Percentiles rank a stretch among this genome's conserved stretches.
Conservation (phyloP, 2,888 invertebrate species). For the Myopa tessellatipennis region DNA sequence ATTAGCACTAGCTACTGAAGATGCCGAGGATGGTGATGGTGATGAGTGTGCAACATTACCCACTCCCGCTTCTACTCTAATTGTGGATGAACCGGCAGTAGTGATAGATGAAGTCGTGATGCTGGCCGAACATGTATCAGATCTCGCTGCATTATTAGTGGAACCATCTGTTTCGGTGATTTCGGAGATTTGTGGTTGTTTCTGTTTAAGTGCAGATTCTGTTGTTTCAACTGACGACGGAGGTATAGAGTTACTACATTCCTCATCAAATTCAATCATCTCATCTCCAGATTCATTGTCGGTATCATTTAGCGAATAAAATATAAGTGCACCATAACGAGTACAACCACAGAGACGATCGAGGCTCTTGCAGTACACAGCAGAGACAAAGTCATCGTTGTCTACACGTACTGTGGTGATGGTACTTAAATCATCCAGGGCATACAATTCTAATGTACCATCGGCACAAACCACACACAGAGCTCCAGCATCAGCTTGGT, state of each 20-base stretch:
- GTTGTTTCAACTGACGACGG: neutral
- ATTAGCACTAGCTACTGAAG: slow-evolving; percentile 54
- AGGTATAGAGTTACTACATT: slow-evolving; percentile 61
- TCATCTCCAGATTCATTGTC: slow-evolving; percentile 80
- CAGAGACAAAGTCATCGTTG: slow-evolving; percentile 81
- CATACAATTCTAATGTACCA: slow-evolving; percentile 79
- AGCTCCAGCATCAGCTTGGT: slow-evolving; percentile 70
- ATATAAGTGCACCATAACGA: slow-evolving; percentile 82
- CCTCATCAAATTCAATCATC: slow-evolving; percentile 76
- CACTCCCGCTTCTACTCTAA: slow-evolving; percentile 44
- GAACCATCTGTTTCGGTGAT: slow-evolving; percentile 59
- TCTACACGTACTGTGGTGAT: slow-evolving; percentile 77
- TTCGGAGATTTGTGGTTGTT: slow-evolving; percentile 47
- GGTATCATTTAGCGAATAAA: slow-evolving; percentile 80
- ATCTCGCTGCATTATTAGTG: slow-evolving; percentile 32
- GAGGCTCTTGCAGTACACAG: slow-evolving; percentile 87
- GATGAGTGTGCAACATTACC: slow-evolving; percentile 51
- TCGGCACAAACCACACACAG: slow-evolving; percentile 81
- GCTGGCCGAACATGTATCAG: slow-evolving; percentile 31
- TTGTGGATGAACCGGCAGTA: slow-evolving; percentile 23
- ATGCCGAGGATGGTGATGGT: slow-evolving; percentile 54
- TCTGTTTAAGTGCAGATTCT: slow-evolving; percentile 6
- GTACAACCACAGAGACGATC: slow-evolving; percentile 89
- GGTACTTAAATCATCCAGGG: slow-evolving; percentile 77
- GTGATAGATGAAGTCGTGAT: slow-evolving; percentile 6